Base-by-base conservation (phyloP, 2,888 invertebrate species). In the Osedax frankpressi region DNA sequence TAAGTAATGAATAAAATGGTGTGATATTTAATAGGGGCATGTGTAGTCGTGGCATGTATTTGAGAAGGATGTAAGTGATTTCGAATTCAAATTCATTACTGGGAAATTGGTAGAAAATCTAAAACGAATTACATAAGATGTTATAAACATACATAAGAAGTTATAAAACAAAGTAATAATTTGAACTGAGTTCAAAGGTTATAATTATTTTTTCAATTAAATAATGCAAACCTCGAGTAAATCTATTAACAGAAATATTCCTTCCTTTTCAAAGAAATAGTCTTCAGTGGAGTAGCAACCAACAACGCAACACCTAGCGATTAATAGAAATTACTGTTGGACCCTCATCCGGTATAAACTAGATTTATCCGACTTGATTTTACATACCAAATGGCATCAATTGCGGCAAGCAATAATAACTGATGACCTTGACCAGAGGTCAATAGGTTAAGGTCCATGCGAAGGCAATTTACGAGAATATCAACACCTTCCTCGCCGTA, bases 251-350 rank as follows among this genome's bases (percentile, higher is more conserved):
- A 83, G 78, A 77, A 83, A 84, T 2, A 83, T 81, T 3, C 85
- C 85, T 74, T 84, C 83, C 73, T 81, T 81, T 76, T 84, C 84
- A 73, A 85, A 75, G 73, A 84, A 82, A 75, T 82, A 82, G 77
- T 85, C 84, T 75, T 85, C 85, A 3, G 82, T 83, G 1, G 80
- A 74, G 75, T 81, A 82, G 76, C 83, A 84, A 2, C 84, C 84
- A 65, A 84, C 81, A 69, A 84, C 77, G 70, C 81, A 78, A 80
- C 82, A 83, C 83, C 83, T 84, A 75, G 25, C 19, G 6, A 44
- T 44, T 19, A 44, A 44, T 19, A 44, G 6, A 19, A 44, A 44
- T 44, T 11, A 44, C 19, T 44, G 19, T 19, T 11, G 6, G 44
- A 44, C 44, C 6, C 6, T n/a, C n/a, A n/a, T n/a, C n/a, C n/a